phyloP scores from a whole-genome alignment of 2,888 invertebrate genomes.

The Tridacna crocea region DNA sequence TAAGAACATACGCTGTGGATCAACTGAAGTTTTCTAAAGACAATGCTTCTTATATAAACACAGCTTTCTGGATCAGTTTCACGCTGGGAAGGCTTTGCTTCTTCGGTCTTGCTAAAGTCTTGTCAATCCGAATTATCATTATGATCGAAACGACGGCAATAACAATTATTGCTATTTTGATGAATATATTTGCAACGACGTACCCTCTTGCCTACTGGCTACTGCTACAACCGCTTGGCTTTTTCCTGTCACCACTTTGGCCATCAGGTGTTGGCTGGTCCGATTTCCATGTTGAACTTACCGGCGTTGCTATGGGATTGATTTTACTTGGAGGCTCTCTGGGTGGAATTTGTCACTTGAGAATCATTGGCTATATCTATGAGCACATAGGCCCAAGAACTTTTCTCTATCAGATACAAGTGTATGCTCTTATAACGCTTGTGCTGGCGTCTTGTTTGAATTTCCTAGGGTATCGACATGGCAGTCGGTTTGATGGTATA shows the following conservation, averaged over 20 bases:
- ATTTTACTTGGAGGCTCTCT: slow-evolving; percentile 64
- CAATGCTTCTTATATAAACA: slow-evolving; percentile 67
- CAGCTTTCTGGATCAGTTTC: slow-evolving; percentile 72
- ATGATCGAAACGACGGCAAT: slow-evolving; percentile 60
- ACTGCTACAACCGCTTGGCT: slow-evolving; percentile 61
- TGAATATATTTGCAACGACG: slow-evolving; percentile 63
- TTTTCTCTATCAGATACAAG: slow-evolving; percentile 66
- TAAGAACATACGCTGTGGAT: slow-evolving; percentile 71
- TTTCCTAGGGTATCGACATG: slow-evolving; percentile 56
- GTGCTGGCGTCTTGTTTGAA: slow-evolving; percentile 50
- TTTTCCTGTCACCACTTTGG: slow-evolving; percentile 67
- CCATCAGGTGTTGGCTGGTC: slow-evolving; percentile 72
- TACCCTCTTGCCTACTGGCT: slow-evolving; percentile 64
- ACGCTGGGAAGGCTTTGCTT: slow-evolving; percentile 64
- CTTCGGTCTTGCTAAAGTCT: slow-evolving; percentile 59
- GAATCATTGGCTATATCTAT: slow-evolving; percentile 68
- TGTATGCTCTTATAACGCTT: slow-evolving; percentile 52
- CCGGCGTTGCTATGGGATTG: slow-evolving; percentile 66
- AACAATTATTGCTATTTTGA: slow-evolving; percentile 47
- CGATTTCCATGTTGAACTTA: slow-evolving; percentile 69
- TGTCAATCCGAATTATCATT: slow-evolving; percentile 63
- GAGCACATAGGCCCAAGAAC: slow-evolving; percentile 62
- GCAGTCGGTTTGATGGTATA: slow-evolving; percentile 34
- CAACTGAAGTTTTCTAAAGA: slow-evolving; percentile 59
- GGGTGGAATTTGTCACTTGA: slow-evolving; percentile 69